Percentiles rank a stretch among this genome's conserved stretches.
These are phyloP conservation scores for Phoeniculus purpureus DNA, from an alignment of 2,797 vertebrate species.

Conservation along the genomic window DNA sequence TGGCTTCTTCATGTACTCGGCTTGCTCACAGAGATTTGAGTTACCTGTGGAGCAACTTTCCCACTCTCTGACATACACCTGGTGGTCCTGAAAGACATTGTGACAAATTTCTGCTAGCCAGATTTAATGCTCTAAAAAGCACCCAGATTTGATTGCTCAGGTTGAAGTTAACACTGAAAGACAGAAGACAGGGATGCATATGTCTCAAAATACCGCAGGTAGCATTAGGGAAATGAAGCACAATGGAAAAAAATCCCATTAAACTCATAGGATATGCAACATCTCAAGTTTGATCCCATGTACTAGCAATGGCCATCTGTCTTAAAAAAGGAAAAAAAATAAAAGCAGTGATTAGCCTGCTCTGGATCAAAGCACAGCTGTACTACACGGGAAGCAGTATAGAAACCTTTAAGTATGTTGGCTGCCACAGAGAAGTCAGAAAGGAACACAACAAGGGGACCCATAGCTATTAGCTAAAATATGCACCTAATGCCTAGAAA, in stretches of 20 bases:
- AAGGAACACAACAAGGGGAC: background rate
- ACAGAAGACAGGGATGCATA: conserved; percentile 78
- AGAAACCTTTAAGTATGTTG: background rate
- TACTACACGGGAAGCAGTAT: background rate
- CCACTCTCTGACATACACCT: conserved; percentile 81
- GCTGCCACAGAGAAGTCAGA: background rate
- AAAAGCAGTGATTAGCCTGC: background rate
- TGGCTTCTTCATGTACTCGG: conserved; percentile 86
- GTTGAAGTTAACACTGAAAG: conserved; percentile 89
- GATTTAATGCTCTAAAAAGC: conserved; percentile 92
- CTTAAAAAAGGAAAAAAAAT: background rate
- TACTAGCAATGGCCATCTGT: conserved; percentile 28
- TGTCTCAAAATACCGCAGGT: conserved; percentile 36
- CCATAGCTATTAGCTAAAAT: background rate
- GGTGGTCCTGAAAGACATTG: conserved; percentile 78
- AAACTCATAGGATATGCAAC: conserved; percentile 25
- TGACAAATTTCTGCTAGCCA: conserved; percentile 77
- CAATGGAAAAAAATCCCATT: conserved; percentile 41
- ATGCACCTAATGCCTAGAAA: background rate
- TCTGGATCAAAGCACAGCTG: background rate
- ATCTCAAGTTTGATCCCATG: conserved; percentile 13
- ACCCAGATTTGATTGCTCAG: conserved; percentile 76
- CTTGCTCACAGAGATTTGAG: conserved; percentile 76
- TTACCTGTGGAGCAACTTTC: conserved; percentile 76
- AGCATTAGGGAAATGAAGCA: conserved; percentile 63